A percentile compares a stretch with the other conserved stretches of the same genome.
Evolutionary conservation across 1,140 invertebrate species (phyloP).

Genomic region (Xylocopa sonorina): DNA sequence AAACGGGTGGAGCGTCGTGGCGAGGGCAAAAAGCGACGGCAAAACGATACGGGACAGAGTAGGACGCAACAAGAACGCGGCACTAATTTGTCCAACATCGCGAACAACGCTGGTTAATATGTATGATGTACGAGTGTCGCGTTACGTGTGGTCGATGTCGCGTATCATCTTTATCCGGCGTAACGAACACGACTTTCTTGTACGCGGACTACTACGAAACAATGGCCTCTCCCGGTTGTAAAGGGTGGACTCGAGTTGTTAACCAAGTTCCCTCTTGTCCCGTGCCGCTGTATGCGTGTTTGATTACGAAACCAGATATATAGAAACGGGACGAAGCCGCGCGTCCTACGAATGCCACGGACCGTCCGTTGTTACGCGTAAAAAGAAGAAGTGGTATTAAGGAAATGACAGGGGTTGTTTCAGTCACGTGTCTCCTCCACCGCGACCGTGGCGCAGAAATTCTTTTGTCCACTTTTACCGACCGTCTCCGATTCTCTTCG

Average conservation of each 20-base stretch:
- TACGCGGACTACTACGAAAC: slow-evolving; percentile 54
- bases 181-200: slow-evolving; percentile 68
- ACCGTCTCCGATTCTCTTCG: too few species aligned
- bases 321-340: slow-evolving; percentile 7
- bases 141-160: slow-evolving; percentile 62
- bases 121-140: slow-evolving; percentile 62
- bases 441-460: too few species aligned
- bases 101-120: slow-evolving; percentile 62
- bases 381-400: not conserved
- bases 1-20: slow-evolving; percentile 14
- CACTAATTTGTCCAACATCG: slow-evolving; percentile 67
- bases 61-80: slow-evolving; percentile 57
- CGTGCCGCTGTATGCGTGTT: not conserved
- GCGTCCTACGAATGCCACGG: not conserved
- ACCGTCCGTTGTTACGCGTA: not conserved
- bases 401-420: too few species aligned
- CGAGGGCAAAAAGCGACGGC: slow-evolving; percentile 19
- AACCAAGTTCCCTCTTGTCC: slow-evolving; percentile 47
- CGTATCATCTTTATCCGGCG: slow-evolving; percentile 63
- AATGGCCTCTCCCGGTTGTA: slow-evolving; percentile 67
- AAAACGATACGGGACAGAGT: slow-evolving; percentile 29
- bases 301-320: slow-evolving; percentile 43
- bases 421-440: too few species aligned
- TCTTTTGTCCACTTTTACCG: too few species aligned
- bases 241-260: slow-evolving; percentile 65